phyloP scores from a whole-genome alignment of 2,888 invertebrate species.

The Oxystoma pomonae region DNA sequence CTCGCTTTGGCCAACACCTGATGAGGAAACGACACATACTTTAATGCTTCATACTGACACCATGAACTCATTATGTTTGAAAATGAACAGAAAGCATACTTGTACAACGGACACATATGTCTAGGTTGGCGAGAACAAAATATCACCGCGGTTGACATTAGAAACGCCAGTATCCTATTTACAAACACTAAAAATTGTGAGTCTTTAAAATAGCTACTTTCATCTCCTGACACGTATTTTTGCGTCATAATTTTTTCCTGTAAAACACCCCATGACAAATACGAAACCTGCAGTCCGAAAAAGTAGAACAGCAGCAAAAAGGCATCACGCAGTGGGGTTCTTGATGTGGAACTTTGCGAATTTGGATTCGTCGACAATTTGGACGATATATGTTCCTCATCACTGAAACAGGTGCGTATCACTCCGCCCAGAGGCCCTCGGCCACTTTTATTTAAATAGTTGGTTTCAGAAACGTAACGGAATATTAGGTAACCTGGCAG shows the following conservation, averaged over 20 bases:
- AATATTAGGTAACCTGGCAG: conserved; percentile 81
- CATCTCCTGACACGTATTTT: conserved; percentile 59
- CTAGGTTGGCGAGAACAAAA: conserved; percentile 57
- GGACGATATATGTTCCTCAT: conserved; percentile 49
- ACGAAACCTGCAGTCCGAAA: conserved; percentile 82
- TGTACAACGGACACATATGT: conserved; percentile 84
- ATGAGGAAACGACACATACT: conserved; percentile 96
- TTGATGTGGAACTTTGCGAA: conserved; percentile 26
- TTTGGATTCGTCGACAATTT: conserved; percentile 23
- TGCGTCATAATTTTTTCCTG: conserved; percentile 99
- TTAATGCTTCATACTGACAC: conserved; percentile 99
- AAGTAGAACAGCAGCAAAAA: conserved; percentile 73
- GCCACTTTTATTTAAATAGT: conserved; percentile 73
- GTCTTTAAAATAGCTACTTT: conserved; percentile 74
- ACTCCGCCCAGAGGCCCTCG: conserved; percentile 48
- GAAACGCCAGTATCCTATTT: conserved; percentile 85
- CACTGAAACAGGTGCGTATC: conserved; percentile 53
- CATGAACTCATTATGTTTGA: conserved; percentile 98
- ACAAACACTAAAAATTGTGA: conserved; percentile 96
- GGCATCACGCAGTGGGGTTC: conserved; percentile 56
- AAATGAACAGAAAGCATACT: conserved; percentile 93
- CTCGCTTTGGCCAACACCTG: conserved; percentile 97
- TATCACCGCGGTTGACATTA: conserved; percentile 65
- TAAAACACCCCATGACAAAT: conserved; percentile 92
- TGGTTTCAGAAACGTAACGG: conserved; percentile 71